Evolutionary conservation across 2,888 invertebrate genomes (phyloP).

Genomic region (Parnassius glacialis): DNA sequence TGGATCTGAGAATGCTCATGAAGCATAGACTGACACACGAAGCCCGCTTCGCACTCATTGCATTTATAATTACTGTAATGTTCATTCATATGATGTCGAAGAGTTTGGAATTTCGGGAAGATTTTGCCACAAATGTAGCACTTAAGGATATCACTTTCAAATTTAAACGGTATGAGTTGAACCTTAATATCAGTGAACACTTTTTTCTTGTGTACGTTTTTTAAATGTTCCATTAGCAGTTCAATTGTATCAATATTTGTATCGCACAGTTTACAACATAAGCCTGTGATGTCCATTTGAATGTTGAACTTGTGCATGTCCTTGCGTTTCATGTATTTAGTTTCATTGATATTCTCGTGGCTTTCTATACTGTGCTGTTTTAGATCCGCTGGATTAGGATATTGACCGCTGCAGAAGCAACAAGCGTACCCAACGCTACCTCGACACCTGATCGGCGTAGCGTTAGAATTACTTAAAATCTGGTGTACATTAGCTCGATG

Average conservation of each 20-base stretch:
- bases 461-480: constrained; percentile 42
- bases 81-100: constrained; percentile 71
- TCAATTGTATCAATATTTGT: background rate
- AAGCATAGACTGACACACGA: constrained; percentile 52
- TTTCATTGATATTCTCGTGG: constrained; percentile 33
- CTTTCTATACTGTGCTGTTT: constrained; percentile 41
- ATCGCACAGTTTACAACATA: constrained; percentile 44
- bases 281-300: constrained; percentile 49
- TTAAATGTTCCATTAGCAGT: background rate
- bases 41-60: constrained; percentile 65
- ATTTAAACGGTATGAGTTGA: constrained; percentile 55
- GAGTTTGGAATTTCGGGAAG: constrained; percentile 65
- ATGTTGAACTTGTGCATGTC: constrained; percentile 36
- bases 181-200: constrained; percentile 49
- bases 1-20: constrained; percentile 62
- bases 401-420: constrained; percentile 40
- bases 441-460: constrained; percentile 42
- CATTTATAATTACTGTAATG: constrained; percentile 70
- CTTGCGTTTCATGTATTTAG: constrained; percentile 33
- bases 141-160: constrained; percentile 50
- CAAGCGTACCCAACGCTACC: constrained; percentile 42
- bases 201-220: constrained; percentile 38
- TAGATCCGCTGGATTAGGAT: constrained; percentile 36
- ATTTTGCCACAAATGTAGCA: constrained; percentile 54
- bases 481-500: constrained; percentile 34